Conservation (phyloP, 2,113 vertebrate genomes). For the Lethenteron reissneri region DNA sequence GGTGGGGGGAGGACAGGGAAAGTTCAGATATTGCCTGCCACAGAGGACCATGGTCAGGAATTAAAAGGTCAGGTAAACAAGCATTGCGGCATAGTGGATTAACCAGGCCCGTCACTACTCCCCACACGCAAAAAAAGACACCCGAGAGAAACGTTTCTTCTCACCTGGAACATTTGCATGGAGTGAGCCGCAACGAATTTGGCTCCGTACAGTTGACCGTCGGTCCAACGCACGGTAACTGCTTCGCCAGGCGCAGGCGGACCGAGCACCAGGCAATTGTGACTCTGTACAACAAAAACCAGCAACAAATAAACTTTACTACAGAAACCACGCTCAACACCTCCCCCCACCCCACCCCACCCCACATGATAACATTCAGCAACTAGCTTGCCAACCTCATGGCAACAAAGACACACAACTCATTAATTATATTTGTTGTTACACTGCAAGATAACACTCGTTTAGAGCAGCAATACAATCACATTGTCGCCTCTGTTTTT, state of each 20-base stretch:
- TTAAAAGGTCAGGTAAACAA: background rate
- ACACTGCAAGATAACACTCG: too few relatives aligned
- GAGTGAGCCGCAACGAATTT: constrained; percentile 46
- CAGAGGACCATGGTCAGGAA: background rate
- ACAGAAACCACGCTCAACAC: background rate
- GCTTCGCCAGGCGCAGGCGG: constrained; percentile 45
- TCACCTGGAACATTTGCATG: constrained; percentile 61
- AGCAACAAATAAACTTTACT: background rate
- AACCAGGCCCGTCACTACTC: too few relatives aligned
- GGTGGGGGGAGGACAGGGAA: too few relatives aligned
- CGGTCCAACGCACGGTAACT: constrained; percentile 39
- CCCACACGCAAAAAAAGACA: background rate
- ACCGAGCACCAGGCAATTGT: constrained; percentile 49
- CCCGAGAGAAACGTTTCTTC: background rate
- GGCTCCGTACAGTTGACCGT: constrained; percentile 44
- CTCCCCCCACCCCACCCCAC: too few relatives aligned
- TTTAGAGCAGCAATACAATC: too few relatives aligned
- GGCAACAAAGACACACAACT: too few relatives aligned
- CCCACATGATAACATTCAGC: too few relatives aligned
- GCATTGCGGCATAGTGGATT: background rate
- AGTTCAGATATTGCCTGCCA: too few relatives aligned
- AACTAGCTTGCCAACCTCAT: too few relatives aligned
- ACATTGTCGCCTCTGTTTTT: too few relatives aligned
- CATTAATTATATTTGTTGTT: background rate
- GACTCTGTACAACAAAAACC: constrained; percentile 31